Evolutionary conservation across 2,113 vertebrate genomes (phyloP).

Genomic region (Lasiurus cinereus): DNA sequence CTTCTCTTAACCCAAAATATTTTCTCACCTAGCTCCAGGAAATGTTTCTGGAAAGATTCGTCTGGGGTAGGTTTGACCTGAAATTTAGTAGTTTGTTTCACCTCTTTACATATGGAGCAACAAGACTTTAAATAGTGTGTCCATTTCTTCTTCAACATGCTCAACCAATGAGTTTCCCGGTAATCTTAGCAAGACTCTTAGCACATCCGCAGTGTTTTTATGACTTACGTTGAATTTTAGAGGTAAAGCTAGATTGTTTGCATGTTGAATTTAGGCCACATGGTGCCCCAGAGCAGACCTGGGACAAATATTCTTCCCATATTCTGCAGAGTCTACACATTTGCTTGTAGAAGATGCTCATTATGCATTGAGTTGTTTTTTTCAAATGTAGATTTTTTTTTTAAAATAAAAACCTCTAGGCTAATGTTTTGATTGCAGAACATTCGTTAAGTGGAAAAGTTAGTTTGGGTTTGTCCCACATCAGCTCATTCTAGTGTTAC

Average conservation of each 20-base stretch:
- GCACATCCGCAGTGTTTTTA: neutral
- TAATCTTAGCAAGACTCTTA: neutral
- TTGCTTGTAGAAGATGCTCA: neutral
- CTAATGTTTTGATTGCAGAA: slow-evolving; percentile 14
- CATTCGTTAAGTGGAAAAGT: neutral
- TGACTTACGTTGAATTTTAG: neutral
- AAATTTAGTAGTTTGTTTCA: neutral
- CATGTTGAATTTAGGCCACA: neutral
- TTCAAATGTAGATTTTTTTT: neutral
- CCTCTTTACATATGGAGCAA: neutral
- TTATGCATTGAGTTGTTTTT: neutral
- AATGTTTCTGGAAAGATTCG: neutral
- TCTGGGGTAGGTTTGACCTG: neutral
- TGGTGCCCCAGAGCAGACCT: neutral
- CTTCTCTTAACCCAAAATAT: neutral
- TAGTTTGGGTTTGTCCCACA: neutral
- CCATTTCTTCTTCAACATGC: neutral
- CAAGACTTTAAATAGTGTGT: neutral
- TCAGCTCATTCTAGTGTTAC: neutral
- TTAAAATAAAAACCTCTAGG: neutral
- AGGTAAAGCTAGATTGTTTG: neutral
- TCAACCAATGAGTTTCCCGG: neutral
- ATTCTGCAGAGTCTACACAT: neutral
- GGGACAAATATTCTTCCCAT: neutral
- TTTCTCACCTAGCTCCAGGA: neutral